Evolutionary conservation across 35 echinoderm and acorn worm species (phyloP).

Genomic region (Chiridota heheva): DNA sequence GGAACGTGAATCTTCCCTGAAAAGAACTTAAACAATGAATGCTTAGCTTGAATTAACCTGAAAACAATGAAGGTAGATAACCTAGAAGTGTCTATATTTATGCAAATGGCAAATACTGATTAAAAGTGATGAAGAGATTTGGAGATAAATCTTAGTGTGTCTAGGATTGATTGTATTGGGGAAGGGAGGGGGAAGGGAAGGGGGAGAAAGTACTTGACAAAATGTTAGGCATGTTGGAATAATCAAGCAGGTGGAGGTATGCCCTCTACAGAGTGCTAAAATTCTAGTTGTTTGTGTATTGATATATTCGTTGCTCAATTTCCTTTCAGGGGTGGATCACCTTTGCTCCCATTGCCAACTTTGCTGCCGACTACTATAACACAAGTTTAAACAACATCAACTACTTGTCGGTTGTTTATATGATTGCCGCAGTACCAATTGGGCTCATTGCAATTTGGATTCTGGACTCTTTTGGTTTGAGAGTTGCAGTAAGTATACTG

Average conservation of each 20-base stretch:
- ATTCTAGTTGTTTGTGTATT: background rate
- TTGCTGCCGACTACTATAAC: constrained; percentile 65
- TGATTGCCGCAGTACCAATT: constrained; percentile 86
- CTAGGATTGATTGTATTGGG: background rate
- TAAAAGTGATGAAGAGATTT: too few relatives aligned
- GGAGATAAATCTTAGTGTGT: background rate
- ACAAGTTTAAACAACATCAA: constrained; percentile 58
- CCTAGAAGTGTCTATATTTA: too few relatives aligned
- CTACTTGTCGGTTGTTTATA: constrained; percentile 77
- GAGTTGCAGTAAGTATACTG: constrained; percentile 71
- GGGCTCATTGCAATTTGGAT: constrained; percentile 83
- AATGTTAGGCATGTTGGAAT: background rate
- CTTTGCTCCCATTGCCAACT: constrained; percentile 76
- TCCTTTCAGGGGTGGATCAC: constrained; percentile 76
- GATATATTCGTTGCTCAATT: background rate
- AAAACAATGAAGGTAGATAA: too few relatives aligned
- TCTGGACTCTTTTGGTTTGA: constrained; percentile 78
- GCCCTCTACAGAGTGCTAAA: background rate
- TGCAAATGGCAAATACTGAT: too few relatives aligned
- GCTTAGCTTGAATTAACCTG: too few relatives aligned
- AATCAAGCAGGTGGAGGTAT: background rate
- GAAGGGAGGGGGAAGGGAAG: background rate
- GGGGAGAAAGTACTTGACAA: background rate
- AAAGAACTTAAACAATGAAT: too few relatives aligned
- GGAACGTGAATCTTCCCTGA: too few relatives aligned